These are phyloP conservation scores for Thumatha senex DNA, from an alignment of 2,888 invertebrate species.

Conservation along the genomic window DNA sequence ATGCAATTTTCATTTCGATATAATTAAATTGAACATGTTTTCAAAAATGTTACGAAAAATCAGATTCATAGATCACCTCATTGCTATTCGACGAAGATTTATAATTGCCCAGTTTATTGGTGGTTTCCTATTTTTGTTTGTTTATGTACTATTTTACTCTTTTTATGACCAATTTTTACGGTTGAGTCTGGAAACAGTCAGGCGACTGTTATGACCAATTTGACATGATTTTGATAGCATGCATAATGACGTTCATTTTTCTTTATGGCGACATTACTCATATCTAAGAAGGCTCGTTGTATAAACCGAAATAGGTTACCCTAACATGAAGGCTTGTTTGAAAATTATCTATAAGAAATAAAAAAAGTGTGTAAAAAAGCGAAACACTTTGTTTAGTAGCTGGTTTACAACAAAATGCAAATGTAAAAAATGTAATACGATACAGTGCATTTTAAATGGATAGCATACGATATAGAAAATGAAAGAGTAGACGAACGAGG, in stretches of 20 bases:
- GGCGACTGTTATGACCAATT: slow-evolving; percentile 13
- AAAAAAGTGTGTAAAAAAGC: background rate
- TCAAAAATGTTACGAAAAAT: slow-evolving; percentile 5
- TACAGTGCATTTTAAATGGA: slow-evolving; percentile 42
- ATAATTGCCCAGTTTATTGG: slow-evolving; percentile 52
- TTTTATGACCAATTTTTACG: slow-evolving; percentile 1
- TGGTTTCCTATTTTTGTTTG: slow-evolving; percentile 6
- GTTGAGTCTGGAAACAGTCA: slow-evolving; percentile 3
- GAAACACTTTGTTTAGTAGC: background rate
- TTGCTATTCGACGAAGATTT: slow-evolving; percentile 43
- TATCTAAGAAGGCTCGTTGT: background rate
- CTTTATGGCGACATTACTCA: background rate
- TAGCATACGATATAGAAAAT: slow-evolving; percentile 64
- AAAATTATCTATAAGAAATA: too few relatives aligned
- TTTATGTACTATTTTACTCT: background rate
- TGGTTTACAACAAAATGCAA: background rate
- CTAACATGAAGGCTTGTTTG: too few relatives aligned
- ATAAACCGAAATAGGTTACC: too few relatives aligned
- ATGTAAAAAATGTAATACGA: slow-evolving; percentile 5
- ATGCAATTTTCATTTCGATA: slow-evolving; percentile 3
- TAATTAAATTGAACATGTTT: background rate
- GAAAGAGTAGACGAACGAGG: slow-evolving; percentile 65
- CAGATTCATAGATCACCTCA: slow-evolving; percentile 37
- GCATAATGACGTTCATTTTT: background rate
- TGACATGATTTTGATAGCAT: slow-evolving; percentile 13